These are phyloP conservation scores for Diplodus sargus DNA, from an alignment of 2,797 vertebrate genomes.

Conservation along the genomic window DNA sequence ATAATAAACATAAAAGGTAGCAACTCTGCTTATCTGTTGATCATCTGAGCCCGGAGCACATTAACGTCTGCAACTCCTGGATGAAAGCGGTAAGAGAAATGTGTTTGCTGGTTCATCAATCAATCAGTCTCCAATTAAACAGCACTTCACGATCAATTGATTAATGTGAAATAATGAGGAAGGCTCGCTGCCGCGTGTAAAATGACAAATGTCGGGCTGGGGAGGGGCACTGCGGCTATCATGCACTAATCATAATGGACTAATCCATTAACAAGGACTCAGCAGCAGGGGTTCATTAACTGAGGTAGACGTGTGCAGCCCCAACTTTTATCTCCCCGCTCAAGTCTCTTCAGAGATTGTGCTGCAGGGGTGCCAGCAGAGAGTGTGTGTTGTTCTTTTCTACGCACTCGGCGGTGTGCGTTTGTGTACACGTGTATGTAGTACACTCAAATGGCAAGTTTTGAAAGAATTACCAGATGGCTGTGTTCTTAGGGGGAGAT, in stretches of 20 bases:
- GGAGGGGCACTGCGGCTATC: constrained; percentile 66
- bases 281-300: constrained; percentile 83
- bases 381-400: constrained; percentile 14
- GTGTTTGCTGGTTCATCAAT: constrained; percentile 59
- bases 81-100: constrained; percentile 27
- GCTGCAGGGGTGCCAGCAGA: constrained; percentile 43
- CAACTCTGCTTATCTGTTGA: constrained; percentile 25
- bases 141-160: constrained; percentile 68
- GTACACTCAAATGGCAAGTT: constrained; percentile 69
- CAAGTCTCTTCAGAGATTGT: constrained; percentile 64
- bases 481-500: constrained; percentile 79
- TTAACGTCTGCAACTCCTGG: constrained; percentile 11
- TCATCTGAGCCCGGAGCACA: constrained; percentile 8
- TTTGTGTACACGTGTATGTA: constrained; percentile 43
- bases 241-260: constrained; percentile 79
- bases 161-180: constrained; percentile 69
- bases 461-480: constrained; percentile 85
- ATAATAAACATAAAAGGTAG: constrained; percentile 15
- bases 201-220: constrained; percentile 76
- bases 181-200: constrained; percentile 65
- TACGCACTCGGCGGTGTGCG: constrained; percentile 25
- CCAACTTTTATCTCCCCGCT: constrained; percentile 72
- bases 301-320: constrained; percentile 74
- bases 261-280: constrained; percentile 83
- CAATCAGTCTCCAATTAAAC: constrained; percentile 71